Evolutionary conservation across 1,140 invertebrate species (phyloP).

Genomic region (Pteromalus puparum): DNA sequence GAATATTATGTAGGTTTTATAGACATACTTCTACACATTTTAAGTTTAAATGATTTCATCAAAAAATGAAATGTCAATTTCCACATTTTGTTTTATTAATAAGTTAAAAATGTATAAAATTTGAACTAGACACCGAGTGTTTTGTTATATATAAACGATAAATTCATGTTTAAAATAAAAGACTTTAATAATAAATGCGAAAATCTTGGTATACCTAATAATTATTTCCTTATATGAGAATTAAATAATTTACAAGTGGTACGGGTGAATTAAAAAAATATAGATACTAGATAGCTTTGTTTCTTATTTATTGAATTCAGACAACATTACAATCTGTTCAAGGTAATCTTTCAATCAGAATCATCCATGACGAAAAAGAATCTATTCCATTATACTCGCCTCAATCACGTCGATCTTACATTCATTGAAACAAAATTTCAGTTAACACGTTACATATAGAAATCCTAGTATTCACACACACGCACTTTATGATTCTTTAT

Average conservation of each 20-base stretch:
- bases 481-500: slow-evolving; percentile 36
- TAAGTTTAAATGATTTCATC: slow-evolving; percentile 4
- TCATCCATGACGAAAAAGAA: slow-evolving; percentile 56
- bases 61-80: neutral
- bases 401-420: slow-evolving; percentile 62
- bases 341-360: slow-evolving; percentile 55
- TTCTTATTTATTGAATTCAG: slow-evolving; percentile 65
- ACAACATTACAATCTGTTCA: slow-evolving; percentile 63
- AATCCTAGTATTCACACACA: slow-evolving; percentile 50
- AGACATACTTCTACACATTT: neutral
- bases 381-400: slow-evolving; percentile 41
- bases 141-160: slow-evolving; percentile 14
- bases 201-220: slow-evolving; percentile 11
- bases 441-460: slow-evolving; percentile 36
- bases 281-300: slow-evolving; percentile 45
- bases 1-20: slow-evolving; percentile 23
- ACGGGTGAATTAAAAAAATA: slow-evolving; percentile 13
- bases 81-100: slow-evolving; percentile 23
- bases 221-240: neutral
- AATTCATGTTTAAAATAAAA: slow-evolving; percentile 20
- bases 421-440: slow-evolving; percentile 57
- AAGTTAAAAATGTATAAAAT: slow-evolving; percentile 5
- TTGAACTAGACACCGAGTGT: slow-evolving; percentile 9
- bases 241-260: neutral
- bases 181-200: neutral